Percentiles rank a stretch among this genome's conserved stretches.
Conservation (phyloP, 2,888 invertebrate species). For the Himalopsyche kuldschensis region DNA sequence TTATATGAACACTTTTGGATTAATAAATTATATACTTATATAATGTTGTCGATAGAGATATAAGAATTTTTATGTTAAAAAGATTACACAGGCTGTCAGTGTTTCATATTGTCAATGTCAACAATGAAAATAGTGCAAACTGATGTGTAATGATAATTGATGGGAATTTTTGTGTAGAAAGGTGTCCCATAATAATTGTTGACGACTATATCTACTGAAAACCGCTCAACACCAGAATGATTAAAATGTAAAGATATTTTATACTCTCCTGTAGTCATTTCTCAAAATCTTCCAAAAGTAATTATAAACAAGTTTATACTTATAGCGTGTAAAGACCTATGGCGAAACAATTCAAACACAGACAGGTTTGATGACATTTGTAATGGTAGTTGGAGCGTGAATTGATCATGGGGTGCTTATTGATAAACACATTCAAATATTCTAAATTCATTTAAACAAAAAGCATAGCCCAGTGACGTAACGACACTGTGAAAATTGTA, state of each 20-base stretch:
- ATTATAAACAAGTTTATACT: conserved; percentile 5
- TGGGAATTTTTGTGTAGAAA: neutral
- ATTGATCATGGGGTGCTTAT: conserved; percentile 34
- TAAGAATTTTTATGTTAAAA: neutral
- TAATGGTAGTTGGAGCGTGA: conserved; percentile 23
- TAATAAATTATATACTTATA: neutral
- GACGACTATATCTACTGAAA: neutral
- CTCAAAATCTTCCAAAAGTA: conserved; percentile 19
- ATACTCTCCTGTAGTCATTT: conserved; percentile 9
- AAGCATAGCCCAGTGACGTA: conserved; percentile 36
- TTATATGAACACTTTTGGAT: neutral
- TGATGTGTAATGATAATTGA: neutral
- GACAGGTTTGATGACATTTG: conserved; percentile 33
- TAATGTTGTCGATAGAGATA: neutral
- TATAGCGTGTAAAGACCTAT: conserved; percentile 12
- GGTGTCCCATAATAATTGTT: neutral
- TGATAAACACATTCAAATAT: conserved; percentile 37
- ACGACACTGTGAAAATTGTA: conserved; percentile 34
- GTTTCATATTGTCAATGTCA: neutral
- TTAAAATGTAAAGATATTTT: neutral
- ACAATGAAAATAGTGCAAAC: neutral
- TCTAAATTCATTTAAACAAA: conserved; percentile 39
- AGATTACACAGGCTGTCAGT: neutral
- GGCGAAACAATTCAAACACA: conserved; percentile 35
- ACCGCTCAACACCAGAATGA: neutral